Percentiles rank a stretch among this genome's conserved stretches.
Evolutionary conservation across 2,888 invertebrate genomes (phyloP).

Genomic region (Odontocolon sp.): DNA sequence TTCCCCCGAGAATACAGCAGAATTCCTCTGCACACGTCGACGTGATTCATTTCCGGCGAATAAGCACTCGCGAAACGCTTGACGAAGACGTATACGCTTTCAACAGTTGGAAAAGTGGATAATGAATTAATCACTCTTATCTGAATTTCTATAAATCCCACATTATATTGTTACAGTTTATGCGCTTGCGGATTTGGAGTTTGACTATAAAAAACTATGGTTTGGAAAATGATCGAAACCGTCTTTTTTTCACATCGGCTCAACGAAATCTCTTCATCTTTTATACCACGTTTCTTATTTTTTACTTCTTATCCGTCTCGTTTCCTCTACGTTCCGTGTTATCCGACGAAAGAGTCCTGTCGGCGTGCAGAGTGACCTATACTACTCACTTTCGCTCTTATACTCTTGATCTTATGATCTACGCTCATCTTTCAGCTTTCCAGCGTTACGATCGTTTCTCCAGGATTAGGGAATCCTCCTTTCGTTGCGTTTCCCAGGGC

Average conservation of each 20-base stretch:
- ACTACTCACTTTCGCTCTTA: background rate
- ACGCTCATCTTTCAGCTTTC: too few species aligned
- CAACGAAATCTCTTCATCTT: too few species aligned
- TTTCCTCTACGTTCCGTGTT: background rate
- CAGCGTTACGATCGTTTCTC: background rate
- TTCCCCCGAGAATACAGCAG: too few species aligned
- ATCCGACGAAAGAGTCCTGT: background rate
- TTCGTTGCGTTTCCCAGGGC: too few species aligned
- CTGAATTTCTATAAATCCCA: background rate
- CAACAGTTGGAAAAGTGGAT: slow-evolving; percentile 28
- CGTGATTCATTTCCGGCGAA: slow-evolving; percentile 37
- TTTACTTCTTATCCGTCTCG: too few species aligned
- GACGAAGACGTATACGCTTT: slow-evolving; percentile 12
- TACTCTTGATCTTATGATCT: too few species aligned
- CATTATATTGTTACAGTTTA: too few species aligned
- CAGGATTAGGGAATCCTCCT: background rate
- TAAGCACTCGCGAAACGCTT: slow-evolving; percentile 15
- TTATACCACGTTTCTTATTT: too few species aligned
- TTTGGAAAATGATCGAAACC: background rate
- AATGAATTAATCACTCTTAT: background rate
- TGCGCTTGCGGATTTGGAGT: too few species aligned
- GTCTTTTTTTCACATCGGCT: background rate
- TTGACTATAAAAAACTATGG: too few species aligned
- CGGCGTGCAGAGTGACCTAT: background rate
- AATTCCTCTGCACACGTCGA: slow-evolving; percentile 4